These are phyloP conservation scores for Crossaster papposus DNA, from an alignment of 53 echinoderm and acorn worm species.

Conservation along the genomic window DNA sequence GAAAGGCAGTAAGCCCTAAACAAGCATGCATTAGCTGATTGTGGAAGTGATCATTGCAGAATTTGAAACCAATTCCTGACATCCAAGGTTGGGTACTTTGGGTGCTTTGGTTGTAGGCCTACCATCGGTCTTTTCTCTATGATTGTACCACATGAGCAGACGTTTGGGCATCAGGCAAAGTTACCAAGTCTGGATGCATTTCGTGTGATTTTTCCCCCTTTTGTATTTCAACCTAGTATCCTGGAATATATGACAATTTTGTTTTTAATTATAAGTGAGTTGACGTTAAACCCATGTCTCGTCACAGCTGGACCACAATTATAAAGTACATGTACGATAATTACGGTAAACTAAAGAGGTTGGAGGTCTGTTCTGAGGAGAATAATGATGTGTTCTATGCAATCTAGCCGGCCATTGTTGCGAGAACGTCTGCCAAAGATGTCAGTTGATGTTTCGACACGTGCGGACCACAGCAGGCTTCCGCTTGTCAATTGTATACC, in stretches of 20 bases:
- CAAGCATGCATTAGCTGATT: no score
- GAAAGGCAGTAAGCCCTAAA: neutral
- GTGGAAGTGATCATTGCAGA: no score
- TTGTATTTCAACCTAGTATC: neutral
- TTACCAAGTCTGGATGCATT: neutral
- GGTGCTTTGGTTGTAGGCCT: no score
- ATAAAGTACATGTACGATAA: neutral
- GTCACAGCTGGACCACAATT: neutral
- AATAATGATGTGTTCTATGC: slow-evolving; percentile 2
- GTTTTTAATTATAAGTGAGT: neutral
- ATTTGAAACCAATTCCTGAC: no score
- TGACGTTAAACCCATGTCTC: neutral
- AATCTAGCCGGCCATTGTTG: slow-evolving; percentile 5
- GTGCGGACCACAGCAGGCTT: neutral
- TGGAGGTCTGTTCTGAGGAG: neutral
- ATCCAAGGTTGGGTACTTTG: no score
- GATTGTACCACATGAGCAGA: neutral
- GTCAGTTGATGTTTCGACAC: neutral
- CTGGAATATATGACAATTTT: neutral
- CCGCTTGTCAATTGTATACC: neutral
- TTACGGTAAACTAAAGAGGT: neutral
- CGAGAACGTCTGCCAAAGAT: neutral
- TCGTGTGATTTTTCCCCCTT: neutral
- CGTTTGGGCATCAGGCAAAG: neutral
- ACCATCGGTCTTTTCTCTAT: no score